A percentile compares a stretch with the other conserved stretches of the same genome.
Conservation (phyloP, 2,888 invertebrate genomes). For the Disparrhopalites patrizii region DNA sequence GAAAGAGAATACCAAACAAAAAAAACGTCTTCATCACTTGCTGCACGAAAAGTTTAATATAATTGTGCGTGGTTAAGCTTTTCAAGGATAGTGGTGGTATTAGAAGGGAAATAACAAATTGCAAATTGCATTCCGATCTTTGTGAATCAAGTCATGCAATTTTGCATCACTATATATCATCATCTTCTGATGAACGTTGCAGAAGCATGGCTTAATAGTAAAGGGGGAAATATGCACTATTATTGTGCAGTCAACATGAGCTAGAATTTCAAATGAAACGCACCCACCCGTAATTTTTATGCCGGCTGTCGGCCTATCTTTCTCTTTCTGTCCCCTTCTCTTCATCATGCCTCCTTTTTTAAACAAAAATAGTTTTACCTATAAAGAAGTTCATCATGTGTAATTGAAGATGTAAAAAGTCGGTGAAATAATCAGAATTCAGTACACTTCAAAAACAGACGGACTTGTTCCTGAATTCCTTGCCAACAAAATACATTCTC, state of each 20-base stretch:
- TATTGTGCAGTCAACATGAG: conserved; percentile 14
- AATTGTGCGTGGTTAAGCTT: neutral
- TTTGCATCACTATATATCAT: too few relatives aligned
- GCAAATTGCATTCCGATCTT: neutral
- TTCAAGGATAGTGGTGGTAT: too few relatives aligned
- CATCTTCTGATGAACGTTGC: neutral
- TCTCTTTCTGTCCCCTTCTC: neutral
- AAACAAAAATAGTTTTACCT: too few relatives aligned
- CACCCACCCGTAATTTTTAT: conserved; percentile 21
- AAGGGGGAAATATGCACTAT: neutral
- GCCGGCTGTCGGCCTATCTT: conserved; percentile 23
- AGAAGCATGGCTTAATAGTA: neutral
- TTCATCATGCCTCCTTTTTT: too few relatives aligned
- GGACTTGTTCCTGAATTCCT: neutral
- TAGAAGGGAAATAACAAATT: too few relatives aligned
- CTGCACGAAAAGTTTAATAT: conserved; percentile 5
- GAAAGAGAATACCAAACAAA: neutral
- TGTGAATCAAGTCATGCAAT: neutral
- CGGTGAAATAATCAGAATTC: conserved; percentile 17
- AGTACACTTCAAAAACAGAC: neutral
- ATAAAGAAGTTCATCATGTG: neutral
- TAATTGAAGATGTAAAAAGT: conserved; percentile 16
- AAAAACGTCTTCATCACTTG: neutral
- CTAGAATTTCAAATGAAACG: conserved; percentile 15
- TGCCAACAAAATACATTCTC: neutral